Percentiles rank a stretch among this genome's conserved stretches.
These are phyloP conservation scores for Aplocera efformata DNA, from an alignment of 2,888 invertebrate species.

Conservation along the genomic window DNA sequence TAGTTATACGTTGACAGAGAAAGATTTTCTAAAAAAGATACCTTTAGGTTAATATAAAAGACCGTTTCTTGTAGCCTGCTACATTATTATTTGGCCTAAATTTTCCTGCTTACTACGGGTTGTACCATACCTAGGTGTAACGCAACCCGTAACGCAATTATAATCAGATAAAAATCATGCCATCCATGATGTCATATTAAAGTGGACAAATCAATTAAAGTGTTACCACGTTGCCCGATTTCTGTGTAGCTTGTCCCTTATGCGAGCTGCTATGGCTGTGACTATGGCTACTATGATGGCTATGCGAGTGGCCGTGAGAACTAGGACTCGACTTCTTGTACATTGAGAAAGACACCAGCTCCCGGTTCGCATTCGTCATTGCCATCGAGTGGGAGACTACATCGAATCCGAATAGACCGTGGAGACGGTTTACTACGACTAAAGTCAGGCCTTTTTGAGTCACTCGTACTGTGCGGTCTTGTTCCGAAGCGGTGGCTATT, in stretches of 20 bases:
- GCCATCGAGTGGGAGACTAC: slow-evolving; percentile 75
- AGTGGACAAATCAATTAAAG: slow-evolving; percentile 38
- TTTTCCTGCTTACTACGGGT: too few species aligned
- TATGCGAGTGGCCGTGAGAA: slow-evolving; percentile 46
- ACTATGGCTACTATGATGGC: slow-evolving; percentile 36
- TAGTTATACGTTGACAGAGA: too few species aligned
- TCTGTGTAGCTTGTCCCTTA: slow-evolving; percentile 38
- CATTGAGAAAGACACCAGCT: slow-evolving; percentile 72
- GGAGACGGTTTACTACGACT: slow-evolving; percentile 69
- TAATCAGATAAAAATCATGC: too few species aligned
- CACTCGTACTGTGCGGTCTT: slow-evolving; percentile 59
- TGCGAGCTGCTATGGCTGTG: slow-evolving; percentile 30
- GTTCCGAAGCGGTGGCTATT: slow-evolving; percentile 54
- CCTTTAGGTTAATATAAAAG: too few species aligned
- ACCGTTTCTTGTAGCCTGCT: too few species aligned
- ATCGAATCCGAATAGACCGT: slow-evolving; percentile 71
- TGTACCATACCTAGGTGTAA: too few species aligned
- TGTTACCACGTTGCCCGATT: slow-evolving; percentile 53
- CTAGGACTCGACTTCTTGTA: slow-evolving; percentile 64
- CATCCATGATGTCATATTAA: too few species aligned
- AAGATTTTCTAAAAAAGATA: too few species aligned
- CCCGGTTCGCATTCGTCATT: slow-evolving; percentile 73
- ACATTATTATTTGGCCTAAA: too few species aligned
- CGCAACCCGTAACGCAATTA: too few species aligned
- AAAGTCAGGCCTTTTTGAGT: slow-evolving; percentile 68